Evolutionary conservation across 1,140 invertebrate genomes (phyloP), one percentile per base, ranked within the genome.

Genomic region (Zaprionus ornatus): DNA sequence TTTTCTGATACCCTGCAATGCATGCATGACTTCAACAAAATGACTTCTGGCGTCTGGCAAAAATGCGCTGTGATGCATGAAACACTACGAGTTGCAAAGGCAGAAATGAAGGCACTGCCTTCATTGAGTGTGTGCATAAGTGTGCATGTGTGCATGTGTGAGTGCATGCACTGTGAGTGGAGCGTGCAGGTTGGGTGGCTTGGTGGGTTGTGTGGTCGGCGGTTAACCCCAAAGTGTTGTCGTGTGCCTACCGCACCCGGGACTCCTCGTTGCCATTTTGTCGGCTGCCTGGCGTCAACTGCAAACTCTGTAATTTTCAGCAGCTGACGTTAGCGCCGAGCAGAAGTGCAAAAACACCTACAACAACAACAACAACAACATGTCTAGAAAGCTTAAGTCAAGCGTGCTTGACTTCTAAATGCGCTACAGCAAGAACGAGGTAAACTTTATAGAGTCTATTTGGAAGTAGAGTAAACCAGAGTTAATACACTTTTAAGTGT

Each of bases 141-240:
- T 9, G 23, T 12, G 35, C 6, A 3, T 40, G 37, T 29, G 52
- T 50, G 37, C 21, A 27, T n/a, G n/a, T 25, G 27, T 21, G 21
- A 21, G 61, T 50, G 45, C 21, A 37, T 29, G 17, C n/a, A 21
- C 19, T 50, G 45, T 19, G n/a, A 50, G 29, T 42, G 21, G 4
- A 17, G 56, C 55, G 13, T 52, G 63, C 6, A 23, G 60, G 55
- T 27, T 52, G 56, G 52, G 54, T 48, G 52, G 66, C 35, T 57
- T 48, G 29, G 72, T 70, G 71, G 79, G 52, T 83, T 42, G 48
- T 68, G 80, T 32, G 84, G 83, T 61, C 73, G 74, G 60, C 68
- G 83, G 84, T 87, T 88, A 84, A 88, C 83, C 83, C 52, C 84
- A 83, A 87, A 87, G 83, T 88, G 83, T 88, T 88, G 83, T 88